These are phyloP conservation scores for Catamblyrhynchus diadema DNA, from an alignment of 2,797 vertebrate species.

Conservation along the genomic window DNA sequence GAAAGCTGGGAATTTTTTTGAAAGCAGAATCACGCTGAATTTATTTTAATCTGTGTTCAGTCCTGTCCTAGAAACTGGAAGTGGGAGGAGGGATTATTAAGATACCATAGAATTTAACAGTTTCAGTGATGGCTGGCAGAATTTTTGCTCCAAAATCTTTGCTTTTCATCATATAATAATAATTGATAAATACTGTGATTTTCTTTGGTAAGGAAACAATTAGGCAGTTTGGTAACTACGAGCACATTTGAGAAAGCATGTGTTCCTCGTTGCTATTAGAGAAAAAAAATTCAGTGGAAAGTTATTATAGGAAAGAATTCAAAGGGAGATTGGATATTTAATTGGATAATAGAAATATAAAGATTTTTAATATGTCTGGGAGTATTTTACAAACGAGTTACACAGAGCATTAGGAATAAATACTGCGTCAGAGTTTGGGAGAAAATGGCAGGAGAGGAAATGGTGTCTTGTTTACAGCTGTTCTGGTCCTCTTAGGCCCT, in stretches of 20 bases:
- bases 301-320: background rate
- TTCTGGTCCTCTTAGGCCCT: background rate
- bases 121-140: background rate
- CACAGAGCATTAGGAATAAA: background rate
- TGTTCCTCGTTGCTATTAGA: background rate
- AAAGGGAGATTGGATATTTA: background rate
- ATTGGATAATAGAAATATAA: background rate
- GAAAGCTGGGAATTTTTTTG: background rate
- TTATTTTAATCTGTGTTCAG: background rate
- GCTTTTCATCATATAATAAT: background rate
- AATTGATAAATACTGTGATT: background rate
- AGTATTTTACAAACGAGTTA: background rate
- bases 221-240: background rate
- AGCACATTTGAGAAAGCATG: background rate
- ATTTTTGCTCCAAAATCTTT: background rate
- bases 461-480: background rate
- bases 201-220: background rate
- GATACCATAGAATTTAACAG: background rate
- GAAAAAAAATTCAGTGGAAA: background rate
- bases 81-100: background rate
- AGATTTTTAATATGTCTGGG: background rate
- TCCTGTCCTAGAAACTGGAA: background rate
- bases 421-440: background rate
- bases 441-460: background rate
- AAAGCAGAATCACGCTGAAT: background rate